Evolutionary conservation across 2,797 vertebrate genomes (phyloP).

Genomic region (Crocodylus rhombifer): DNA sequence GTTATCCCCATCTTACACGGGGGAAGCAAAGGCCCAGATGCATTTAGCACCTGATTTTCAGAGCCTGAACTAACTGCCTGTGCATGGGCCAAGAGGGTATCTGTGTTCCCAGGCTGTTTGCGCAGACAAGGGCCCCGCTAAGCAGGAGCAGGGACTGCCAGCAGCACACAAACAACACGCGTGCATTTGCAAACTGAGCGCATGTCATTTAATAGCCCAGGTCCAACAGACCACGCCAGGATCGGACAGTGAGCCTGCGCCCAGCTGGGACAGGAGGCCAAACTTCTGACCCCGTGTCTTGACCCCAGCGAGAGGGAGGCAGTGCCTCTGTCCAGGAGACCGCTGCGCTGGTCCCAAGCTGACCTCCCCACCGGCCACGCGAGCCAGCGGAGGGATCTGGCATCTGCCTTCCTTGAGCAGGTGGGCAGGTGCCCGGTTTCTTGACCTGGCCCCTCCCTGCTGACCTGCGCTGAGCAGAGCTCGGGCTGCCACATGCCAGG

Average conservation of each 20-base stretch:
- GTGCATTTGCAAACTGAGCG: accelerated
- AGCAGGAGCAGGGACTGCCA: accelerated
- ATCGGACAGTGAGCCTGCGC: neutral
- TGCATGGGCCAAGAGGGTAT: neutral
- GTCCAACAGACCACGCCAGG: neutral
- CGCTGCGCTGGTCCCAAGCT: no score
- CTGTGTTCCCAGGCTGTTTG: neutral
- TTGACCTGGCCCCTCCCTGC: neutral
- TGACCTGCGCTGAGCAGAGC: neutral
- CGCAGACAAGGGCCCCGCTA: accelerated
- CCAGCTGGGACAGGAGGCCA: neutral
- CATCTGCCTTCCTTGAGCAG: neutral
- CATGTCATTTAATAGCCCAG: no score
- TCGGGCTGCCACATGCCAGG: neutral
- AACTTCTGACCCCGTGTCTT: no score
- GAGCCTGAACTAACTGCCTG: accelerated
- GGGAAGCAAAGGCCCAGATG: neutral
- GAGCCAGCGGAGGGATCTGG: no score
- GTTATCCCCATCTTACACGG: neutral
- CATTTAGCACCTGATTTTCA: neutral
- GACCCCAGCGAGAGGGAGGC: no score
- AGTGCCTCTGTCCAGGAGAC: no score
- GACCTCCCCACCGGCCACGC: no score
- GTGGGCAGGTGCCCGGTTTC: neutral
- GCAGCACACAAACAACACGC: accelerated